Evolutionary conservation across 2,113 vertebrate genomes (phyloP).

Genomic region (Triplophysa tibetana): DNA sequence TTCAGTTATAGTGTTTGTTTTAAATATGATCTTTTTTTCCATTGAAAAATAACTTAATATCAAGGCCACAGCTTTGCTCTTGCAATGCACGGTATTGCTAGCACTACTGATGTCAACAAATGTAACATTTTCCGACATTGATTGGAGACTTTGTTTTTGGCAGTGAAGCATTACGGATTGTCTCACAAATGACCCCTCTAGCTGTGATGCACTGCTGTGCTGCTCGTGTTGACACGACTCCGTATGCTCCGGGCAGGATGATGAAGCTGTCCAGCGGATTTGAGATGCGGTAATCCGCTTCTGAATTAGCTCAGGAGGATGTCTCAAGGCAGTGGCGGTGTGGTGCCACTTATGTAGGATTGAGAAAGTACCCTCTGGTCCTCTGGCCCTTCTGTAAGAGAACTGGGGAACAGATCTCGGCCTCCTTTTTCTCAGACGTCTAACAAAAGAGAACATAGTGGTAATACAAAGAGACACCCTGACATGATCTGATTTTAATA

Average conservation of each 20-base stretch:
- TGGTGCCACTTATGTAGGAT: slow-evolving; percentile 67
- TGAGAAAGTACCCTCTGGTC: slow-evolving; percentile 49
- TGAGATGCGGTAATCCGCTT: slow-evolving; percentile 72
- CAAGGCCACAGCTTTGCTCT: neutral
- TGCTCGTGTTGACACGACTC: slow-evolving; percentile 33
- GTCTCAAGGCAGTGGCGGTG: slow-evolving; percentile 76
- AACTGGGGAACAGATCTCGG: slow-evolving; percentile 60
- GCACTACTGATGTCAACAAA: slow-evolving; percentile 1
- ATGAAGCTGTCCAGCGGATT: slow-evolving; percentile 71
- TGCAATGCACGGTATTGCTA: neutral
- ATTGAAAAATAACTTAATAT: neutral
- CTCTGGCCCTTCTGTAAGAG: slow-evolving; percentile 23
- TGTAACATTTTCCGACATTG: slow-evolving; percentile 13
- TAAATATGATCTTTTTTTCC: too few relatives aligned
- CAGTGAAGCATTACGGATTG: neutral
- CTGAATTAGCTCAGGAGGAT: slow-evolving; percentile 75
- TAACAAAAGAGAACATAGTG: slow-evolving; percentile 81
- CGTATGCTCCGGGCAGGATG: slow-evolving; percentile 46
- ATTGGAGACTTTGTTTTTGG: slow-evolving; percentile 10
- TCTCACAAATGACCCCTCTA: slow-evolving; percentile 23
- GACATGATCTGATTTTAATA: slow-evolving; percentile 80
- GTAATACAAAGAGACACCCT: slow-evolving; percentile 85
- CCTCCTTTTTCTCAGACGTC: slow-evolving; percentile 76
- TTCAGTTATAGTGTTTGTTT: too few relatives aligned
- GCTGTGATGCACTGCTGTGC: neutral